Conservation (phyloP, 2,888 invertebrate genomes). For the Protonemura montana region DNA sequence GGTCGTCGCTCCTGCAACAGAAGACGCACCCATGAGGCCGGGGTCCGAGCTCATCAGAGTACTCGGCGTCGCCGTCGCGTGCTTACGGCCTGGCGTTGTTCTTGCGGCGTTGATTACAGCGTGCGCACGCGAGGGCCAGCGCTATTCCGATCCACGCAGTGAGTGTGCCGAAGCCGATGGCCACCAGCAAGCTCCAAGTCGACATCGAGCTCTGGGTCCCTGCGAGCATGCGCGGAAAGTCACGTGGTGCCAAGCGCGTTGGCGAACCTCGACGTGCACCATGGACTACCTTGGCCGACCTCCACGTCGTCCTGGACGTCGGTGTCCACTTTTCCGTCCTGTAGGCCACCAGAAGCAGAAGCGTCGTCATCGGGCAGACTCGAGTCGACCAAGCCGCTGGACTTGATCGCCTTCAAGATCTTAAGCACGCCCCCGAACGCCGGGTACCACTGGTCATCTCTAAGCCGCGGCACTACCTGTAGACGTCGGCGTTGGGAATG, state of each 20-base stretch:
- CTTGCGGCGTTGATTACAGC: neutral
- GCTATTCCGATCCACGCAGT: neutral
- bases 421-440: constrained; percentile 63
- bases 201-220: neutral
- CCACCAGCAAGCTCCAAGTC: constrained; percentile 3
- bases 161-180: neutral
- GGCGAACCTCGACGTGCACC: too few relatives aligned
- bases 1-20: constrained; percentile 15
- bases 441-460: constrained; percentile 68
- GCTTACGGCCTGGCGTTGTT: too few relatives aligned
- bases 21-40: neutral
- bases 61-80: too few relatives aligned
- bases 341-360: neutral
- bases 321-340: neutral
- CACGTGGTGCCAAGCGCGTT: too few relatives aligned
- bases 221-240: neutral
- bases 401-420: constrained; percentile 38
- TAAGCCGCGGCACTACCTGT: constrained; percentile 63
- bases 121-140: neutral
- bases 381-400: neutral
- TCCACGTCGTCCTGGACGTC: constrained; percentile 18
- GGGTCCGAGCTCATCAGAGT: too few relatives aligned
- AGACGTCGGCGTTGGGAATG: too few relatives aligned
- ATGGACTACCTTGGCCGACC: neutral
- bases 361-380: neutral